A percentile compares a stretch with the other conserved stretches of the same genome.
Evolutionary conservation across 2,113 vertebrate genomes (phyloP).

Genomic region (Callopanchax toddi): DNA sequence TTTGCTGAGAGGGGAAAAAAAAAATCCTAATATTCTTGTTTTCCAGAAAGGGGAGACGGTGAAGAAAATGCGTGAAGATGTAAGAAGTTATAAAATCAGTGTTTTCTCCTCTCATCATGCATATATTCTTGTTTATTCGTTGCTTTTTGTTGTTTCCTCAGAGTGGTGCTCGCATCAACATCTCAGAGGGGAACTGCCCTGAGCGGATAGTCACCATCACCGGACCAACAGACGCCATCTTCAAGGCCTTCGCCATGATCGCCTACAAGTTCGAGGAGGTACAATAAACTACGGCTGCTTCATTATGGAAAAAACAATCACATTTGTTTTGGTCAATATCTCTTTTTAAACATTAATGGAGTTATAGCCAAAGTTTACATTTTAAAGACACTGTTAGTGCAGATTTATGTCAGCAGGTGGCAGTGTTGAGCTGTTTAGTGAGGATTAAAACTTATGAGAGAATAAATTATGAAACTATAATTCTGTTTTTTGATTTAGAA

Average conservation of each 20-base stretch:
- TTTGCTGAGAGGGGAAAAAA: neutral
- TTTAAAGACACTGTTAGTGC: no score
- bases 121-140: neutral
- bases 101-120: no score
- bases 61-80: conserved; percentile 99
- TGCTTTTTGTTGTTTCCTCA: conserved; percentile 51
- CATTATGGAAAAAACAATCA: no score
- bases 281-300: neutral
- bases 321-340: no score
- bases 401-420: no score
- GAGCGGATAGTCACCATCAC: conserved; percentile 99
- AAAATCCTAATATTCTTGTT: conserved; percentile 15
- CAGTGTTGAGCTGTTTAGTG: no score
- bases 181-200: conserved; percentile 97
- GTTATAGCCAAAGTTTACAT: no score
- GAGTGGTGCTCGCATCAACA: conserved; percentile 98
- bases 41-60: conserved; percentile 98
- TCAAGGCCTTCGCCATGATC: conserved; percentile 99
- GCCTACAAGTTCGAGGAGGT: conserved; percentile 99
- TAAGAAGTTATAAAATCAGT: no score
- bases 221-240: conserved; percentile 96
- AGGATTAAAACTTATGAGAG: no score
- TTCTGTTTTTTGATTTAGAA: no score
- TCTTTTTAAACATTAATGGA: no score
- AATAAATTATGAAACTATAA: no score